Percentiles rank a stretch among this genome's conserved stretches.
phyloP scores from a whole-genome alignment of 1,140 invertebrate species.

The Eubasilissa regina region DNA sequence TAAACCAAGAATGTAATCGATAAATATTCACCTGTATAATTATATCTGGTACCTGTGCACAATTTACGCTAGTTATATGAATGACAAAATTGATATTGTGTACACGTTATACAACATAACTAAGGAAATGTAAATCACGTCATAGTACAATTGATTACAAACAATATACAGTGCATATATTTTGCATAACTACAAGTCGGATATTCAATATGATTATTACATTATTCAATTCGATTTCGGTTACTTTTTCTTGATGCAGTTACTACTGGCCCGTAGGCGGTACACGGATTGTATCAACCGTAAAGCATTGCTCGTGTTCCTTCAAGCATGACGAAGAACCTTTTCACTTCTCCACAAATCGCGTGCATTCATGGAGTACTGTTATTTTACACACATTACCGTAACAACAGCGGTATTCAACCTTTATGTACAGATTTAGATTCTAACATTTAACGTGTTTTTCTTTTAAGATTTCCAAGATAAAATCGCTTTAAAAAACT shows the following conservation, averaged over 20 bases:
- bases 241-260: neutral
- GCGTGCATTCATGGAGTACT: neutral
- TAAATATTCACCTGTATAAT: no score
- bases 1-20: no score
- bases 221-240: neutral
- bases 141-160: neutral
- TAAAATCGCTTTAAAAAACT: no score
- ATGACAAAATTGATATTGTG: no score
- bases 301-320: neutral
- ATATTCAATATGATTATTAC: neutral
- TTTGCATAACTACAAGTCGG: neutral
- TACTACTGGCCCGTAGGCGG: neutral
- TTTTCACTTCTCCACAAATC: slow-evolving; percentile 9
- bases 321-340: neutral
- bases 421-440: neutral
- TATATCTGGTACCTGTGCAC: no score
- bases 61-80: no score
- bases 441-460: neutral
- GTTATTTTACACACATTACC: neutral
- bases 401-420: neutral
- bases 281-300: neutral
- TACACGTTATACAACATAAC: no score
- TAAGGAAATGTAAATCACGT: neutral
- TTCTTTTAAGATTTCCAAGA: no score
- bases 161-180: neutral